phyloP scores from a whole-genome alignment of 2,888 invertebrate species.

The Thelaira solivaga region DNA sequence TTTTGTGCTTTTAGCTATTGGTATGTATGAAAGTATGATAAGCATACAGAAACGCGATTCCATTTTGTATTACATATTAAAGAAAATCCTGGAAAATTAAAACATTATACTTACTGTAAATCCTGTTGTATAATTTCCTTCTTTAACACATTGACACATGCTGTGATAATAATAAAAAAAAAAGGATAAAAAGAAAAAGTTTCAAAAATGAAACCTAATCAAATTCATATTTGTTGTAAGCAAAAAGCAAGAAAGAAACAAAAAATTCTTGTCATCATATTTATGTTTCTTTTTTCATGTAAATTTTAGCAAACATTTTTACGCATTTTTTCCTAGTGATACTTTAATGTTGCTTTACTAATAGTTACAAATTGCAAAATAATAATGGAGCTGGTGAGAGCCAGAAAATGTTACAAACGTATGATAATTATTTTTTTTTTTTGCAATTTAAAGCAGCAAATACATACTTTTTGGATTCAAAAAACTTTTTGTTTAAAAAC shows the following conservation, averaged over 20 bases:
- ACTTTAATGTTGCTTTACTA: background rate
- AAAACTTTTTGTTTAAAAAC: too few species aligned
- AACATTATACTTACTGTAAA: constrained; percentile 27
- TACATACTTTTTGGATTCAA: too few species aligned
- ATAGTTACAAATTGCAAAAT: constrained; percentile 41
- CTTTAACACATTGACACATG: constrained; percentile 42
- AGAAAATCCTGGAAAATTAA: too few species aligned
- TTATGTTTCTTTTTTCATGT: background rate
- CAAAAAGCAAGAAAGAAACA: too few species aligned
- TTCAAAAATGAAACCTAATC: constrained; percentile 31
- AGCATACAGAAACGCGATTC: too few species aligned
- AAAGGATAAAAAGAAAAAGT: background rate
- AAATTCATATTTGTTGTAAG: constrained; percentile 46
- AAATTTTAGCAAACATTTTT: background rate
- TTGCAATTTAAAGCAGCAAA: too few species aligned
- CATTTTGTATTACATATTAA: too few species aligned
- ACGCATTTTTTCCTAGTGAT: background rate
- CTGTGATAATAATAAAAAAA: background rate
- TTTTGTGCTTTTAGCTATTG: too few species aligned
- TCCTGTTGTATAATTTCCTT: constrained; percentile 44
- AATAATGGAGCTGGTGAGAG: constrained; percentile 6
- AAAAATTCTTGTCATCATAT: constrained; percentile 3
- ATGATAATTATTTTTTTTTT: too few species aligned
- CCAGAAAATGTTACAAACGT: too few species aligned
- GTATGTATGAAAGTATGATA: too few species aligned